Evolutionary conservation across 2,797 vertebrate species (phyloP), one percentile per base, ranked within the genome.

Genomic region (Hybognathus amarus): DNA sequence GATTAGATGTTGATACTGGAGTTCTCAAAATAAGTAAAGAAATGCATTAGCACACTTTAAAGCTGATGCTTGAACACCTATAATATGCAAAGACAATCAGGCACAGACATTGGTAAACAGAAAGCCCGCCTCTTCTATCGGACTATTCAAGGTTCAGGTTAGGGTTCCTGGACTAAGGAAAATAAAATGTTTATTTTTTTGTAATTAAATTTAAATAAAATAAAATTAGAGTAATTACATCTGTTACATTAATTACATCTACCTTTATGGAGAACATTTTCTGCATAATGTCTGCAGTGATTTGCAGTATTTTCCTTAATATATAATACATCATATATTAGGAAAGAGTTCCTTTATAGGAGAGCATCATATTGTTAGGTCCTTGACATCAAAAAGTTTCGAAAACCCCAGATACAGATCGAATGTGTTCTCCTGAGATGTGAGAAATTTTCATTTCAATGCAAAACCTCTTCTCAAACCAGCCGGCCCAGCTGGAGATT

Each of bases 401-500:
- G 12, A 27, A 13, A 61, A 13, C 56, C n/a, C 11, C 1, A 17
- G 11, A n/a, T n/a, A n/a, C 7, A 45, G 18, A 27, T 4, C 36
- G n/a, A 80, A 54, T 7, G 18, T 52, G 18, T 12, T 52, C 17
- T 73, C 20, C 36, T 22, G 12, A 71, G 30, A n/a, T 22, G 11
- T 24, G 13, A 70, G 59, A 56, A 61, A 10, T 56, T 66, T 22
- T 61, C 2, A 73, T 63, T 68, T 54, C 54, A 54, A 13, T 20
- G 13, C n/a, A 7, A 67, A 45, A 33, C 15, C n/a, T 30, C 13
- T 61, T 30, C 61, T 56, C 30, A 30, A 54, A 54, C 47, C 66
- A 75, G 30, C 64, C 80, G 52, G 30, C 18, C 71, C 61, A 83
- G 64, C 80, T 68, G 71, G 45, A 68, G 63, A 13, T 83, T 42